phyloP scores from a whole-genome alignment of 2,797 vertebrate genomes.

The Cephalopachus bancanus region DNA sequence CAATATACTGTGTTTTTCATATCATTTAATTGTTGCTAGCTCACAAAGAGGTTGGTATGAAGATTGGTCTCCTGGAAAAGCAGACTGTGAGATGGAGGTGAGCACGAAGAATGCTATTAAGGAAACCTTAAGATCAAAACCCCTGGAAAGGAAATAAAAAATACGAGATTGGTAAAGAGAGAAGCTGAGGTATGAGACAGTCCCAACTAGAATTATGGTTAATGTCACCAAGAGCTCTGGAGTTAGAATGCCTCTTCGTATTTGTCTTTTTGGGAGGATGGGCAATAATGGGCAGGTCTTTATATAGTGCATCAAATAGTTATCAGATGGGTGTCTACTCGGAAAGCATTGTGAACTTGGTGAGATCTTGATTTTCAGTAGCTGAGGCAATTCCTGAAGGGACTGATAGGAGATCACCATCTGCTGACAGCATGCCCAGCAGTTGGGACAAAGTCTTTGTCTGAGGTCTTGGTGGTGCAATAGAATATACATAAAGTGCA shows the following conservation, averaged over 20 bases:
- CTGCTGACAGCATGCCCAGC: neutral
- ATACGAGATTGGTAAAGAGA: neutral
- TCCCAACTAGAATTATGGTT: neutral
- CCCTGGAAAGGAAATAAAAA: neutral
- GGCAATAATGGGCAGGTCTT: neutral
- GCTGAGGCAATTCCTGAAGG: neutral
- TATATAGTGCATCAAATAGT: too few species aligned
- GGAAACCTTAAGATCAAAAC: neutral
- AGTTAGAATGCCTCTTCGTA: neutral
- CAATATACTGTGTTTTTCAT: neutral
- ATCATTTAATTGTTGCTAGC: neutral
- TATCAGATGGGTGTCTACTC: too few species aligned
- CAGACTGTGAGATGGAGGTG: neutral
- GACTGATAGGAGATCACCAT: neutral
- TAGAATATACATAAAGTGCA: neutral
- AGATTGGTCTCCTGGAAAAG: neutral
- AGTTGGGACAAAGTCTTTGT: neutral
- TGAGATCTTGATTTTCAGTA: neutral
- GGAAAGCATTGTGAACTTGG: neutral
- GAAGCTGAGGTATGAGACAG: neutral
- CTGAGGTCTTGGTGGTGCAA: neutral
- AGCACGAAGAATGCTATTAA: neutral
- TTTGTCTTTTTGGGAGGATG: neutral
- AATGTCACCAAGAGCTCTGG: neutral
- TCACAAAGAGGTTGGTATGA: neutral